Evolutionary conservation across 1,140 invertebrate genomes (phyloP).

Genomic region (Stegodyphus mimosarum): DNA sequence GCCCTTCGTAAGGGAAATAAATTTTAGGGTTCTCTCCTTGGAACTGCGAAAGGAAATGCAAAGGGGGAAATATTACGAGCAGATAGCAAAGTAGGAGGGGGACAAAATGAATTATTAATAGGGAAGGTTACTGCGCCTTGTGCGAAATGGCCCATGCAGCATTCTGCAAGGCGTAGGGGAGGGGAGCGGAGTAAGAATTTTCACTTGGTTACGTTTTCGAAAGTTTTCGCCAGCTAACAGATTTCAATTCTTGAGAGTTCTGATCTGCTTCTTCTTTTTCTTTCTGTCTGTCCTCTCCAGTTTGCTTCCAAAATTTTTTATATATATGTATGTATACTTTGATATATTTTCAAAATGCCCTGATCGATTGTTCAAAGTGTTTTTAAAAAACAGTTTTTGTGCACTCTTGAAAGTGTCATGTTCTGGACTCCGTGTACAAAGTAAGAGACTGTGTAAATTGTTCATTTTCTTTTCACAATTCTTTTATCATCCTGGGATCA

Average conservation of each 20-base stretch:
- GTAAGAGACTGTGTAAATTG: no score
- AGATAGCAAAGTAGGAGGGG: neutral
- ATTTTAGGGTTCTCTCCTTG: constrained; percentile 8
- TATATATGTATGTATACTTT: no score
- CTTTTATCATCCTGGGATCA: no score
- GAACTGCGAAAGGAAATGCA: neutral
- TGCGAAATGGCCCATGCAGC: neutral
- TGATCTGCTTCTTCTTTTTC: neutral
- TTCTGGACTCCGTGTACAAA: no score
- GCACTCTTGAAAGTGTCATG: no score
- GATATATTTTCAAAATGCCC: no score
- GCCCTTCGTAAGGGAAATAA: constrained; percentile 13
- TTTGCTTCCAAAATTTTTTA: no score
- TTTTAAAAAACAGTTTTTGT: no score
- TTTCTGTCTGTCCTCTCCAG: neutral
- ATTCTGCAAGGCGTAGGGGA: neutral
- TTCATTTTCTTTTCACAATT: no score
- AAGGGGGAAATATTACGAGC: constrained; percentile 5
- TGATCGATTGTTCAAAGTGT: no score
- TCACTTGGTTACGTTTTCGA: constrained; percentile 37
- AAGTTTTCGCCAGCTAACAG: constrained; percentile 24
- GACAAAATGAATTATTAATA: constrained; percentile 26
- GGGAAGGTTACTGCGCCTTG: no score
- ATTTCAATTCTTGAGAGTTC: neutral
- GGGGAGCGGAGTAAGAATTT: neutral